Evolutionary conservation across 2,888 invertebrate species (phyloP), one percentile per base, ranked within the genome.

Genomic region (Cheilosia vulpina): DNA sequence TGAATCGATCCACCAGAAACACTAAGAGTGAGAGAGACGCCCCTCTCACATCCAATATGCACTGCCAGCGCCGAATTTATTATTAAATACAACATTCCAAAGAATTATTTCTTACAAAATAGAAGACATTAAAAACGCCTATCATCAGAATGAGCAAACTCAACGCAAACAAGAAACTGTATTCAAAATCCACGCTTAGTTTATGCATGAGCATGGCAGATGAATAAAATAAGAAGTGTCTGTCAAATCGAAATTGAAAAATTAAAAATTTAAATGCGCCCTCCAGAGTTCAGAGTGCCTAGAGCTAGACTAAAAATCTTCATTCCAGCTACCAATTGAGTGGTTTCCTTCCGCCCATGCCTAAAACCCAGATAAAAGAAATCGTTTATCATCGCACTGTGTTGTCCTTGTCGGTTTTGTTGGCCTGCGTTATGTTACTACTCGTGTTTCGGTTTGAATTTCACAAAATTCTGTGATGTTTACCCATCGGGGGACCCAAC

Each of bases 251-350:
- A 83, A 83, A 73, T 78, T 76, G 76, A 68, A 76, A 76, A 60
- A 83, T 83, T 83, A 78, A 83, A 83, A 63, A 83, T 83, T 78
- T 65, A 83, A 73, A 83, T 69, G 63, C 45, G 17, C 43, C 43
- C 17, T 53, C 66, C 21, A 21, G 21, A 21, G 2, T 21, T 2
- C 55, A 27, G 24, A 27, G 50, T 41, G 55, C 72, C 77, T 72
- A 21, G 52, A 41, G 55, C 60, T 65, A 21, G 57, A 52, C 21
- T 43, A 24, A 27, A 34, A 81, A 63, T 43, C 38, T 38, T 38
- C 75, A 75, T 72, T 71, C 57, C 24, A 4, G 11, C 45, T 45
- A 6, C 15, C 63, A 62, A 50, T 55, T 68, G 63, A 63, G 65
- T 38, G 38, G 53, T 63, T 47, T 45, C 52, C 66, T 50, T 34